A percentile compares a stretch with the other conserved stretches of the same genome.
These are phyloP conservation scores for Cirrhinus molitorella DNA, from an alignment of 2,797 vertebrate genomes.

Conservation along the genomic window DNA sequence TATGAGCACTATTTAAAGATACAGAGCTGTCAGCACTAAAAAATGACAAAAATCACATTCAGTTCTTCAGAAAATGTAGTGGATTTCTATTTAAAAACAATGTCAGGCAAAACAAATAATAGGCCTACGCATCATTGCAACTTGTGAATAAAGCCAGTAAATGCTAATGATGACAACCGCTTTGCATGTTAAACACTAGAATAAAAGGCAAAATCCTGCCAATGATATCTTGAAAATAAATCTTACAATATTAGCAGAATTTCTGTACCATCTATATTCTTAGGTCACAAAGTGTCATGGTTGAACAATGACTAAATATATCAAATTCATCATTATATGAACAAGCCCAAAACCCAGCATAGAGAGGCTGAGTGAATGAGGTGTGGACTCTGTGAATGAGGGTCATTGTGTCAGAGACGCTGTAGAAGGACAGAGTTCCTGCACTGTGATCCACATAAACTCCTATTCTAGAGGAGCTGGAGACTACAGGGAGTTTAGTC, in stretches of 20 bases:
- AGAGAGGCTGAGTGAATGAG: constrained; percentile 48
- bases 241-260: neutral
- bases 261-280: neutral
- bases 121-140: neutral
- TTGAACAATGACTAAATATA: neutral
- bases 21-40: neutral
- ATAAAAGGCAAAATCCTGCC: too few relatives aligned
- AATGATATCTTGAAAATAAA: neutral
- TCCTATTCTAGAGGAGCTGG: constrained; percentile 25
- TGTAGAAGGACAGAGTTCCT: constrained; percentile 39
- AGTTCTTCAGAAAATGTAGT: neutral
- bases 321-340: too few relatives aligned
- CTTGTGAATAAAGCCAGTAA: too few relatives aligned
- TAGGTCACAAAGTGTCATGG: neutral
- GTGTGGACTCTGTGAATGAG: constrained; percentile 44
- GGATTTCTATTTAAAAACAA: neutral
- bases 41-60: neutral
- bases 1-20: neutral
- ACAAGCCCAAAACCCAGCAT: constrained; percentile 28
- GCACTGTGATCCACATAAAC: constrained; percentile 21
- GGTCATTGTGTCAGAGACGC: too few relatives aligned
- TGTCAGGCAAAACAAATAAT: neutral
- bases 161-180: too few relatives aligned
- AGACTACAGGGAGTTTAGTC: neutral
- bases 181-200: neutral